Evolutionary conservation across 1,140 invertebrate species (phyloP).

Genomic region (Melitaea cinxia): DNA sequence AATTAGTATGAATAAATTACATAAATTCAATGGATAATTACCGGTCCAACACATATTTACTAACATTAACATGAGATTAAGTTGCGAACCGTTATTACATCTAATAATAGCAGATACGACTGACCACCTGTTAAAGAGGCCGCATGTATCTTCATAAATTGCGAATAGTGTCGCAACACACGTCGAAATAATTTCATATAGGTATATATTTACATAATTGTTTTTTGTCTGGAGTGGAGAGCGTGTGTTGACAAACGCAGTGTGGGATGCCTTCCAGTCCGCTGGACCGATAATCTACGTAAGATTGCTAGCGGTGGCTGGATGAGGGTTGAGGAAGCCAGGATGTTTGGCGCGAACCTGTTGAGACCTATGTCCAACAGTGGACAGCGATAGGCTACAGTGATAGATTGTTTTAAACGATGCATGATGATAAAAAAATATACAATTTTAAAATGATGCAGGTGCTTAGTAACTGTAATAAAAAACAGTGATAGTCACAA

Average conservation of each 20-base stretch:
- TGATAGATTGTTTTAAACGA: too few relatives aligned
- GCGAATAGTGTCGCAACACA: slow-evolving; percentile 13
- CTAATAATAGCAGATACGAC: slow-evolving; percentile 23
- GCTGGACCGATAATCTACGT: too few relatives aligned
- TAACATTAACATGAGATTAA: slow-evolving; percentile 22
- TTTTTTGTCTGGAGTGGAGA: too few relatives aligned
- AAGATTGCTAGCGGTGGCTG: too few relatives aligned
- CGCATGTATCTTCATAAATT: slow-evolving; percentile 17
- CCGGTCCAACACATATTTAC: slow-evolving; percentile 23
- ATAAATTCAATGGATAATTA: slow-evolving; percentile 23
- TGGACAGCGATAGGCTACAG: neutral
- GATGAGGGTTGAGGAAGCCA: neutral
- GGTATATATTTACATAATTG: neutral
- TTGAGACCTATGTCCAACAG: too few relatives aligned
- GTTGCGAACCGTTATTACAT: slow-evolving; percentile 18
- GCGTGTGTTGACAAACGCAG: too few relatives aligned
- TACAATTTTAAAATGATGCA: too few relatives aligned
- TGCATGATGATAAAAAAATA: too few relatives aligned
- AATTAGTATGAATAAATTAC: slow-evolving; percentile 26
- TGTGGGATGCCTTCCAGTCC: too few relatives aligned
- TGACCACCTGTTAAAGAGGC: slow-evolving; percentile 24
- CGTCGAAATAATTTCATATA: neutral
- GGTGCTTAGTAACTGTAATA: too few relatives aligned
- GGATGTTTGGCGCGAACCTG: too few relatives aligned
- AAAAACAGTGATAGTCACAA: too few relatives aligned